A percentile compares a stretch with the other conserved stretches of the same genome.
phyloP scores from a whole-genome alignment of 2,113 vertebrate genomes.

The Cyphomyrus discorhynchus region DNA sequence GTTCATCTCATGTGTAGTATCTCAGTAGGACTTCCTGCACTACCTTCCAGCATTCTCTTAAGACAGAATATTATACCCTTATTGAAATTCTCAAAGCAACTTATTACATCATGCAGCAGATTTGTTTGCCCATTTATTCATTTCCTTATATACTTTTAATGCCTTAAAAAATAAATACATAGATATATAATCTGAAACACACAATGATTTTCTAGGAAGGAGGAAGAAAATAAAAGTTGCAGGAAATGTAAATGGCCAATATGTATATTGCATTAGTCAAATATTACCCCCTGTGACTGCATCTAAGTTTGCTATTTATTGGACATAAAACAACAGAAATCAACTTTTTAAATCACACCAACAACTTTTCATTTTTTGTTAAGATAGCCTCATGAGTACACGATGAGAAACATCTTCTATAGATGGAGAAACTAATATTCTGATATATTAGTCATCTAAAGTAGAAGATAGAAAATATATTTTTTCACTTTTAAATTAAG shows the following conservation, averaged over 20 bases:
- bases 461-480: constrained; percentile 7
- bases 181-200: neutral
- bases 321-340: neutral
- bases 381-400: neutral
- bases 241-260: constrained; percentile 5
- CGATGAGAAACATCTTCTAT: neutral
- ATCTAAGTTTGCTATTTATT: neutral
- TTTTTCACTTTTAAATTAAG: constrained; percentile 16
- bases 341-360: neutral
- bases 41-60: neutral
- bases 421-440: constrained; percentile 13
- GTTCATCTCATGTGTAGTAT: neutral
- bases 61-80: neutral
- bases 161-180: neutral
- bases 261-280: neutral
- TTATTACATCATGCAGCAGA: neutral
- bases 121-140: neutral
- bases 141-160: neutral
- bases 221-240: neutral
- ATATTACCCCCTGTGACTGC: neutral
- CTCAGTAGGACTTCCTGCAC: neutral
- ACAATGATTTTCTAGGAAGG: neutral
- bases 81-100: neutral
- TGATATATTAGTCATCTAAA: constrained; percentile 13
- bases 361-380: neutral